Evolutionary conservation across 2,888 invertebrate genomes (phyloP), one percentile per base, ranked within the genome.

Genomic region (Xestobium rufovillosum): DNA sequence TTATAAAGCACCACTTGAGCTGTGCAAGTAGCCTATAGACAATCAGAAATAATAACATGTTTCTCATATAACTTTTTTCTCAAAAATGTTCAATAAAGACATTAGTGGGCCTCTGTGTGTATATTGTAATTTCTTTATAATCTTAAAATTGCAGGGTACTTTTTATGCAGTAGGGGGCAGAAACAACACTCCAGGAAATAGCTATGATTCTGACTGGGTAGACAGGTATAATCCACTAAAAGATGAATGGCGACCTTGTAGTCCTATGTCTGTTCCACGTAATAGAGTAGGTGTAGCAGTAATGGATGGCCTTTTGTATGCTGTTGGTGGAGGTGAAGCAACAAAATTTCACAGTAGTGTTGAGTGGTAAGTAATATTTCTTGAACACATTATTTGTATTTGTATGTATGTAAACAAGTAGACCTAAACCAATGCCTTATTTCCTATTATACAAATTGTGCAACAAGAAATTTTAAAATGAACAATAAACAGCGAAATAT

Each of bases 221-320:
- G 89, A 89, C 62, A 72, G 75, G 48, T 94, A 89, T 64, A 89
- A 91, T 68, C 90, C 92, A 0, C 72, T 81, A 15, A 76, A 77
- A 14, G 90, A 91, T 60, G 76, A 78, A 48, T 94, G 94, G 94
- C 70, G 85, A 15, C 81, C 87, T 1, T 87, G 90, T 61, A 80
- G 75, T 56, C 86, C 87, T 2, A 85, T 94, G 91, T 81, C 86
- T 8, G 81, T 83, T 29, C 83, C 91, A 0, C 69, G 94, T 31
- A 90, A 91, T 63, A 74, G 94, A 53, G 83, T 91, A 12, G 92
- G 92, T 4, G 91, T 91, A 3, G 90, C 89, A n/a, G 90, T 91
- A 6, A 86, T 94, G 80, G 92, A 94, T 56, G 89, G 87, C 14
- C 68, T 87, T 44, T 68, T 94, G 38, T 94, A 94, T 60, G 91